A percentile compares a stretch with the other conserved stretches of the same genome.
phyloP scores from a whole-genome alignment of 2,797 vertebrate genomes.

The Coilia nasus region DNA sequence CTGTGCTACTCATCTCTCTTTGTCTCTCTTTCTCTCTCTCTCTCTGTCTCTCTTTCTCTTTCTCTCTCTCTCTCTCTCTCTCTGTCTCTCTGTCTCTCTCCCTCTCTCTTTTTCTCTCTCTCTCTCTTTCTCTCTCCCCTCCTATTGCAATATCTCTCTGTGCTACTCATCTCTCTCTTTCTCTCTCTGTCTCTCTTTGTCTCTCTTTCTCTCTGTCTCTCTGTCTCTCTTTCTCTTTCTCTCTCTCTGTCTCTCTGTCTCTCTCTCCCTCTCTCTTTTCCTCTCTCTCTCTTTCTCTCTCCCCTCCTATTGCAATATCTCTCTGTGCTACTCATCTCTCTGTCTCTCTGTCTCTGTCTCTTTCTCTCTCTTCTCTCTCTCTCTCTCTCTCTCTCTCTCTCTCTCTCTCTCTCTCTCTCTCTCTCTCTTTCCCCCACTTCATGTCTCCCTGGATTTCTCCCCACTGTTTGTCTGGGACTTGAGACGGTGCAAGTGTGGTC shows the following conservation, averaged over 20 bases:
- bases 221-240: too few species aligned
- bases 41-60: neutral
- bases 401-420: neutral
- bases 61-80: neutral
- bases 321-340: too few species aligned
- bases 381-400: too few species aligned
- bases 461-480: conserved; percentile 13
- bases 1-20: too few species aligned
- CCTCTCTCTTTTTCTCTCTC: neutral
- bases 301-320: too few species aligned
- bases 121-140: neutral
- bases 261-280: neutral
- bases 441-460: neutral
- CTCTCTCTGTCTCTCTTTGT: neutral
- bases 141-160: too few species aligned
- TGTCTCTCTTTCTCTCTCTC: neutral
- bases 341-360: too few species aligned
- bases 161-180: neutral
- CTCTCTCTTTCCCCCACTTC: neutral
- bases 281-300: neutral
- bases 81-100: neutral
- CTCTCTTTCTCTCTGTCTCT: neutral
- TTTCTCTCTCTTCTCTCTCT: too few species aligned
- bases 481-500: conserved; percentile 7
- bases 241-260: neutral